Base-by-base conservation (phyloP, 2,888 invertebrate genomes). In the Sylvicola fuscatus region DNA sequence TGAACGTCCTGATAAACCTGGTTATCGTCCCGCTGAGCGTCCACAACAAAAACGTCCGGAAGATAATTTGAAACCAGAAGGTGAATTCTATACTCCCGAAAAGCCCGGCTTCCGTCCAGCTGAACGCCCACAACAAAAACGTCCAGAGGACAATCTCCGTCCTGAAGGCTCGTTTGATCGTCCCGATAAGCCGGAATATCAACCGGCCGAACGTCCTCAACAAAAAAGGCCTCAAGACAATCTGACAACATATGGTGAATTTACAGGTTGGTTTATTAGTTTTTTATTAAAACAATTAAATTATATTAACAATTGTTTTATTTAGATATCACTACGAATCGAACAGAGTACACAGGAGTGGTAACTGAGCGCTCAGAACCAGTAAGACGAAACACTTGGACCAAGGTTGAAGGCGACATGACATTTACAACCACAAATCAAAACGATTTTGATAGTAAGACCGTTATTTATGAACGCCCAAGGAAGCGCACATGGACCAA, bases 351-450 rank as follows among this genome's bases (percentile, higher is more conserved):
- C 52, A 75, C 74, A 42, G 69, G 72, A n/a, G 68, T 70, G 52
- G 66, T 68, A 41, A 62, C 65, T 5, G 75, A 74, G 52, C 60
- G 72, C 46, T 65, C 72, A 31, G 66, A 61, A 47, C 67, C 70
- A 39, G 68, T 76, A 33, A 62, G 80, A 44, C 66, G 79, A 36
- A 77, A 79, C 47, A 81, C 80, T 2, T 80, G 72, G 65, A 80
- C 80, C 0, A 80, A 80, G 53, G 60, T 77, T 32, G 78, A 77
- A 56, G 79, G 78, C 21, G 78, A 79, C 37, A 70, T 79, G 55
- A 65, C 56, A 31, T 70, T 71, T 30, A 74, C 75, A 45, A 78
- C 78, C 3, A 78, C 78, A 13, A 66, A 61, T 35, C 63, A 67
- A 51, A 64, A 70, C 1, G 76, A 78, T 54, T 78, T 64, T 46